Conservation (phyloP, 2,888 invertebrate species). For the Melitaea athalia region DNA sequence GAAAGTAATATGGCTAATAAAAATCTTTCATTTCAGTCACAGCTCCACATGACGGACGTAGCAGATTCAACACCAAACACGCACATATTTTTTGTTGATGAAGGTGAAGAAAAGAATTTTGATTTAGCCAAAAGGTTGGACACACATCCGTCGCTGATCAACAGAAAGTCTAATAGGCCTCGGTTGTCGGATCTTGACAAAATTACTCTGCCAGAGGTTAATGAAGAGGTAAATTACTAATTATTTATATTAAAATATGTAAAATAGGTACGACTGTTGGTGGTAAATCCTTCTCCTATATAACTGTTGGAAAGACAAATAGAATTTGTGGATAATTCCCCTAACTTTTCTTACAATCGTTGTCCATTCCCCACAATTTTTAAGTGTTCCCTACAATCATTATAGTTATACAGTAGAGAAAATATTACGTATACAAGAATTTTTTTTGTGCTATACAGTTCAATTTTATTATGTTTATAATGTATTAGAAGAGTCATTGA, state of each 20-base stretch:
- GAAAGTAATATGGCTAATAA: too few relatives aligned
- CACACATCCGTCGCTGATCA: slow-evolving; percentile 88
- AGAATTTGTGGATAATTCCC: too few relatives aligned
- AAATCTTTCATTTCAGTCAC: slow-evolving; percentile 78
- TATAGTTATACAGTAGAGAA: too few relatives aligned
- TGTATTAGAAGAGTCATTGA: too few relatives aligned
- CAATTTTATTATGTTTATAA: too few relatives aligned
- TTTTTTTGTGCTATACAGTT: too few relatives aligned
- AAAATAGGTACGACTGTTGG: neutral
- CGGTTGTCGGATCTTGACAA: slow-evolving; percentile 82
- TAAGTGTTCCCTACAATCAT: too few relatives aligned
- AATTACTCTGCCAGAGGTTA: slow-evolving; percentile 82
- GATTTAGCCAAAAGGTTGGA: slow-evolving; percentile 87
- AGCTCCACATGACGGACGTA: slow-evolving; percentile 91
- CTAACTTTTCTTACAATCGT: too few relatives aligned
- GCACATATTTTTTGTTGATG: slow-evolving; percentile 91
- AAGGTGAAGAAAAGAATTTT: slow-evolving; percentile 83
- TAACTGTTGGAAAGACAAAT: too few relatives aligned
- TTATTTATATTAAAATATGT: neutral
- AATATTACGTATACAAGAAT: too few relatives aligned
- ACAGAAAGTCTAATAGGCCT: slow-evolving; percentile 86
- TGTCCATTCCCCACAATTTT: too few relatives aligned
- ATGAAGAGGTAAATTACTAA: slow-evolving; percentile 70
- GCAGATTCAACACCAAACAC: slow-evolving; percentile 86
- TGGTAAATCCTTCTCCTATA: neutral